Conservation (phyloP, 2,797 vertebrate genomes). For the Pangasius larnaudii region DNA sequence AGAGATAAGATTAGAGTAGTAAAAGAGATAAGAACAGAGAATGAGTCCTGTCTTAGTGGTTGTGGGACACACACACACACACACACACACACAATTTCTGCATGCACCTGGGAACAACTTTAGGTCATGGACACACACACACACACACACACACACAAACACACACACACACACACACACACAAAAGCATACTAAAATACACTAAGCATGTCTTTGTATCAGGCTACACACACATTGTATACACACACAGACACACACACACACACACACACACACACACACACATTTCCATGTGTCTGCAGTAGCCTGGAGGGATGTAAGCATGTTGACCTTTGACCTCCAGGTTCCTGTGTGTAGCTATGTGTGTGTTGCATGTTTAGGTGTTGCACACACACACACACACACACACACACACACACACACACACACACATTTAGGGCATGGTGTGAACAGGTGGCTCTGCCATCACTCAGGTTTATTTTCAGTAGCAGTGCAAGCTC, state of each 20-base stretch:
- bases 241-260: constrained; percentile 32
- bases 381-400: constrained; percentile 1
- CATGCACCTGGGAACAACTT: constrained; percentile 13
- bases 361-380: constrained; percentile 1
- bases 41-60: background rate
- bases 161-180: background rate
- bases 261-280: constrained; percentile 35
- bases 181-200: background rate
- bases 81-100: constrained; percentile 12
- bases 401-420: no score
- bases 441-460: background rate
- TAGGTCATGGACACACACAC: background rate
- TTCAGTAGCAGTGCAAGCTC: constrained; percentile 40
- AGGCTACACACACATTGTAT: constrained; percentile 19
- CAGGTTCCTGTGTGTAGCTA: background rate
- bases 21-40: constrained; percentile 42
- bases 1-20: constrained; percentile 3
- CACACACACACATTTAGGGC: background rate
- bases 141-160: constrained; percentile 2
- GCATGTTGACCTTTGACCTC: constrained; percentile 15
- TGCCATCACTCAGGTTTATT: constrained; percentile 36
- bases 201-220: background rate
- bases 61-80: background rate
- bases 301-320: constrained; percentile 31
- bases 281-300: background rate